Base-by-base conservation (phyloP, 2,113 vertebrate species). In the Columba livia region DNA sequence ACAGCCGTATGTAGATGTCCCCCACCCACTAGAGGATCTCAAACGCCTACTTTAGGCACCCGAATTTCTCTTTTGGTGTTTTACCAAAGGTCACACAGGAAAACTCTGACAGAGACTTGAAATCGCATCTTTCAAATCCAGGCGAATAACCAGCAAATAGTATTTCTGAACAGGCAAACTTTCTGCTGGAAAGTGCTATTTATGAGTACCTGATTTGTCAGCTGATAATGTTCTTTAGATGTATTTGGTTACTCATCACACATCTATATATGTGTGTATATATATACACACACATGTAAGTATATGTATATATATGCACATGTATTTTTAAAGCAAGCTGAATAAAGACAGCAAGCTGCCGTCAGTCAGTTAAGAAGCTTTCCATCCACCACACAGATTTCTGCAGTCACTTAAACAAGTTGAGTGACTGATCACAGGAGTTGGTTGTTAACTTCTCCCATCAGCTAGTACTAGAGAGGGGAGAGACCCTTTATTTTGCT, bases 271-370 rank as follows among this genome's bases (percentile, higher is more conserved):
- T 36, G 8, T 38, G 6, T n/a, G 5, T 48, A 19, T 79, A 47
- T 26, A 54, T 2, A 89, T 0, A 53, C 12, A 67, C 19, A 51
- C 26, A 38, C 5, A n/a, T 9, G 11, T 67, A 75, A 65, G 57
- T 70, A 15, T 66, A 88, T 73, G 29, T 32, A 85, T 94, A 80
- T 85, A 81, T 70, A 88, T 61, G 67, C 79, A 81, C 3, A 36
- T 21, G 18, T 73, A 92, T 92, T 93, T 97, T 94, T 94, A 94
- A 92, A 93, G 47, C 77, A 89, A 95, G 65, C 24, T 86, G 72
- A 93, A 94, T 93, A 89, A 92, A 36, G 83, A 67, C 23, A 84
- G 56, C 72, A 95, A 95, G 69, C 83, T 94, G 92, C 64, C n/a
- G 70, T 56, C 85, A 47, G 21, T 90, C 62, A 95, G 19, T 87